Evolutionary conservation across 1,140 invertebrate genomes (phyloP).

Genomic region (Lordiphosa collinella): DNA sequence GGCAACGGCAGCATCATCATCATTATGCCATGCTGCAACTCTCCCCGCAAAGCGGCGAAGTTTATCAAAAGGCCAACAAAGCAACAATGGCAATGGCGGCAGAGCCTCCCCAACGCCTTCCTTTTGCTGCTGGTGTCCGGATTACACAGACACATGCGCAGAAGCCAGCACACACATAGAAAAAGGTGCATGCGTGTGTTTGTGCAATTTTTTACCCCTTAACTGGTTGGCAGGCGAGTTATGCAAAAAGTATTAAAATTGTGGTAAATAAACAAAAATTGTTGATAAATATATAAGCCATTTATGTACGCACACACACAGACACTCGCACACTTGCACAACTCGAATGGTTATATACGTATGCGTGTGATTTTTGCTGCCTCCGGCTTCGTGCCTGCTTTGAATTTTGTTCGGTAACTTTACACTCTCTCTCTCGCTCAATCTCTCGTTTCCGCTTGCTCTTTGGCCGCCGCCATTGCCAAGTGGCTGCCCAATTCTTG

Average conservation of each 20-base stretch:
- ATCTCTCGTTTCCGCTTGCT: slow-evolving; percentile 19
- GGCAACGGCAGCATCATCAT: slow-evolving; percentile 49
- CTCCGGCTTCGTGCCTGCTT: slow-evolving; percentile 10
- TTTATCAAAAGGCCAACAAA: slow-evolving; percentile 66
- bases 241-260: slow-evolving; percentile 70
- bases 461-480: slow-evolving; percentile 36
- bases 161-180: slow-evolving; percentile 13
- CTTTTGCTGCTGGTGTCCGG: neutral
- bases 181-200: slow-evolving; percentile 27
- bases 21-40: slow-evolving; percentile 38
- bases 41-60: slow-evolving; percentile 34
- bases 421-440: slow-evolving; percentile 9
- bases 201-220: slow-evolving; percentile 43
- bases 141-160: slow-evolving; percentile 56
- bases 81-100: slow-evolving; percentile 52
- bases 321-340: neutral
- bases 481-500: slow-evolving; percentile 77
- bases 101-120: slow-evolving; percentile 1
- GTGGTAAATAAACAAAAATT: slow-evolving; percentile 73
- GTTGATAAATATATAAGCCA: slow-evolving; percentile 29
- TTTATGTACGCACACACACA: slow-evolving; percentile 22
- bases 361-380: slow-evolving; percentile 2
- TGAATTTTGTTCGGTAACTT: slow-evolving; percentile 4
- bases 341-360: neutral
- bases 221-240: slow-evolving; percentile 29